Percentiles rank a stretch among this genome's conserved stretches.
Conservation (phyloP, 2,113 vertebrate genomes). For the Ginglymostoma cirratum region DNA sequence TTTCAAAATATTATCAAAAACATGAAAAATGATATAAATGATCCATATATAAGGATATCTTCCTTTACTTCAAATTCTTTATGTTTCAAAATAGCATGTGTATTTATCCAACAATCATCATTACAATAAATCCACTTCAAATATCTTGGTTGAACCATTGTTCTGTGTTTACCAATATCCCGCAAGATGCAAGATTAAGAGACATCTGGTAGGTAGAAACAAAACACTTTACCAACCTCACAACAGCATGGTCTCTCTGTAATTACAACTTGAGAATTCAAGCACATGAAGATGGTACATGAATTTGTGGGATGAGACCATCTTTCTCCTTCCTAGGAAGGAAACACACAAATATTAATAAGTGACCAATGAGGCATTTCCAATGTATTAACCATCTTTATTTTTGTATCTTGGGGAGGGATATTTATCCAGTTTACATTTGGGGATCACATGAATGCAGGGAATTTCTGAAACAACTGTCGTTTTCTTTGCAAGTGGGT, state of each 20-base stretch:
- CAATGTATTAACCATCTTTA: background rate
- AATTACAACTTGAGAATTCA: background rate
- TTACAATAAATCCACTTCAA: background rate
- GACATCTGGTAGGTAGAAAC: background rate
- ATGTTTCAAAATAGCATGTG: background rate
- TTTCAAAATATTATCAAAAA: background rate
- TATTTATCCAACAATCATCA: background rate
- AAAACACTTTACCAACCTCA: background rate
- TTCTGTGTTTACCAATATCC: background rate
- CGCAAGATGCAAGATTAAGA: background rate
- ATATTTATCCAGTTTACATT: background rate
- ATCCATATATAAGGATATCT: background rate
- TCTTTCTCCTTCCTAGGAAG: constrained; percentile 3
- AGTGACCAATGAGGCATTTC: background rate
- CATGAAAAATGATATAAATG: background rate
- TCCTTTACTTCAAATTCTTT: background rate
- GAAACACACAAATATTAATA: background rate
- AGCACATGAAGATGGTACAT: background rate
- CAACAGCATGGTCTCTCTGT: background rate
- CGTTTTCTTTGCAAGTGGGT: background rate
- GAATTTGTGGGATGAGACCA: background rate
- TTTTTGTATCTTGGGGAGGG: background rate
- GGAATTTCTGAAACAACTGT: background rate
- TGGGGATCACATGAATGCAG: background rate
- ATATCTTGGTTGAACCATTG: background rate